Evolutionary conservation across 2,888 invertebrate species (phyloP), one percentile per base, ranked within the genome.

Genomic region (Mesorhabditis spiculigera): DNA sequence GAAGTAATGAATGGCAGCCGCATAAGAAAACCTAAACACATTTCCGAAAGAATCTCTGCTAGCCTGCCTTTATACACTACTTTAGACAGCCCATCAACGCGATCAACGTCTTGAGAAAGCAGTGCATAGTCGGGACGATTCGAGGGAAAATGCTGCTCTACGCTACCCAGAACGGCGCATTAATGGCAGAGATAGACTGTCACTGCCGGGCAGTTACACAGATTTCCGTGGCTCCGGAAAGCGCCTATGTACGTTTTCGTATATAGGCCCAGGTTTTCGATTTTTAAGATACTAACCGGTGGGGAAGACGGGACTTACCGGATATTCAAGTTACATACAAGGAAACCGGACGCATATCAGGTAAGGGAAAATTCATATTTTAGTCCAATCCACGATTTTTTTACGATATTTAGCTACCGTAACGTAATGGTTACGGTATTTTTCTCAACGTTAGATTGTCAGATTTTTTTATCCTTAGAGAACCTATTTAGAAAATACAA

Each of bases 161-260:
- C 67, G 69, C 75, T 4, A 68, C 76, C 0, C 5, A 63, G 4
- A 74, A 75, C 16, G 85, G 80, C 4, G 75, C 76, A 10, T 69
- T 82, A 41, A 75, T 81, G 75, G 81, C 81, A 42, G 75, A 81
- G 68, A 76, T 76, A 0, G 50, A 70, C 65, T 81, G 80, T 13
- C 83, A 85, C 70, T 67, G 72, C 0, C 68, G 85, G 10, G 73
- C 80, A n/a, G 75, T 85, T 1, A 81, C 77, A 5, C 69, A 78
- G 10, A 75, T 85, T 41, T 75, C 82, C 0, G 85, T 85, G 4
- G 85, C 85, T n/a, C 83, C 85, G 1, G 85, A 85, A 69, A 84
- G 84, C 50, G 85, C 85, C 5, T 85, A 85, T 66, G 78, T 79
- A 65, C 67, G 68, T 45, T 16, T n/a, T n/a, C n/a, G n/a, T n/a